phyloP scores from a whole-genome alignment of 1,140 invertebrate genomes.

The Scaptomyza pallida region DNA sequence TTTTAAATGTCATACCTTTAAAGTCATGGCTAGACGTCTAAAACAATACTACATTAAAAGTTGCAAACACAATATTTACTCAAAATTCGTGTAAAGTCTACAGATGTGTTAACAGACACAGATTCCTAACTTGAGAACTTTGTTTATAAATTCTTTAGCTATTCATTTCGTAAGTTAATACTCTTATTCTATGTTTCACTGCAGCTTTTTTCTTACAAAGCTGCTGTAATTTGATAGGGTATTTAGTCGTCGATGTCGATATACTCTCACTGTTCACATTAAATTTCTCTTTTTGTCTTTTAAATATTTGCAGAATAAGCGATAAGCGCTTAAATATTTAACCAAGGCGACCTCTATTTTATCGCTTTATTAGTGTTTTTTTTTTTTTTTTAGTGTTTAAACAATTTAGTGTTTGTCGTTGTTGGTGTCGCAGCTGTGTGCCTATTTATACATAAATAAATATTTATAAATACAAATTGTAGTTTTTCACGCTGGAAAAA shows the following conservation, averaged over 20 bases:
- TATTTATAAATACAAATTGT: constrained; percentile 35
- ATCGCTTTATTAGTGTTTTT: constrained; percentile 38
- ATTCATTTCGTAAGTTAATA: too few species aligned
- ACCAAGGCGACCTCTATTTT: constrained; percentile 38
- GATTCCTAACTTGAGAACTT: background rate
- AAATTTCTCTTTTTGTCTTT: constrained; percentile 11
- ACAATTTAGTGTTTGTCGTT: constrained; percentile 32
- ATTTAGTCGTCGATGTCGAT: background rate
- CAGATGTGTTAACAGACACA: background rate
- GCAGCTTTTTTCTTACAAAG: background rate
- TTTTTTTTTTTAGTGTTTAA: constrained; percentile 35
- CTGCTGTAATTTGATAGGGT: background rate
- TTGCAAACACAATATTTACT: too few species aligned
- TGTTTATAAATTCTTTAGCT: background rate
- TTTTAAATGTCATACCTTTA: too few species aligned
- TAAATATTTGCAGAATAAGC: constrained; percentile 14
- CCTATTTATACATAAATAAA: constrained; percentile 21
- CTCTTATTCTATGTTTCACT: too few species aligned
- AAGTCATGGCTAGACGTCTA: too few species aligned
- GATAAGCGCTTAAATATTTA: constrained; percentile 31
- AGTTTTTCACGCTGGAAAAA: constrained; percentile 36
- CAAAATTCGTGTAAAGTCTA: too few species aligned
- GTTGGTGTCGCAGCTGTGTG: constrained; percentile 28
- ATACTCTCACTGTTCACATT: background rate
- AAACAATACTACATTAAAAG: too few species aligned